A percentile compares a stretch with the other conserved stretches of the same genome.
These are phyloP conservation scores for Gymnothorax javanicus DNA, from an alignment of 2,797 vertebrate genomes.

Conservation along the genomic window DNA sequence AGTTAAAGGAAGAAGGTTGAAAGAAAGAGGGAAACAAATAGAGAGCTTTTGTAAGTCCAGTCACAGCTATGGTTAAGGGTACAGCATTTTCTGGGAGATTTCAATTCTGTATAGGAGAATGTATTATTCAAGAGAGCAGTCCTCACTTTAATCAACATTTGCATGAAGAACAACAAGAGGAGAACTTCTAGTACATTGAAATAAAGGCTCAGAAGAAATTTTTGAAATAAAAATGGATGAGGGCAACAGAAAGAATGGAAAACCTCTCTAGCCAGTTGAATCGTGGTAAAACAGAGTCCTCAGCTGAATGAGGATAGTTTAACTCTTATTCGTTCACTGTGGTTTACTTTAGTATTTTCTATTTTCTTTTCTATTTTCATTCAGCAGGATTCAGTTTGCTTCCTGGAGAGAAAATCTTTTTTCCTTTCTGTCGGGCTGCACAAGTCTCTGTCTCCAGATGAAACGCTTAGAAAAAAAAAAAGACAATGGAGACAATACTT, in stretches of 20 bases:
- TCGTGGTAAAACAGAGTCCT: neutral
- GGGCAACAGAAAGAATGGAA: constrained; percentile 42
- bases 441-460: neutral
- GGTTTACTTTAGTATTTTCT: constrained; percentile 26
- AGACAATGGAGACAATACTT: constrained; percentile 30
- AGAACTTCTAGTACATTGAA: neutral
- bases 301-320: constrained; percentile 27
- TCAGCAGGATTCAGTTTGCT: constrained; percentile 39
- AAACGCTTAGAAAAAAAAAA: neutral
- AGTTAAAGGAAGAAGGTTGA: constrained; percentile 43
- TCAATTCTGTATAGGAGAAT: neutral
- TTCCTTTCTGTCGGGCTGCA: neutral
- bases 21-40: constrained; percentile 39
- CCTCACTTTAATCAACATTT: neutral
- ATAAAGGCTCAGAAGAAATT: neutral
- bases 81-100: neutral
- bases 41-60: constrained; percentile 3
- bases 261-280: constrained; percentile 47
- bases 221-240: neutral
- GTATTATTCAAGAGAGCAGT: neutral
- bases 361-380: neutral
- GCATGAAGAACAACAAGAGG: neutral
- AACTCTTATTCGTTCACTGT: constrained; percentile 23
- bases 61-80: constrained; percentile 5
- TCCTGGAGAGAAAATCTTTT: constrained; percentile 39